Conservation (phyloP, 2,797 vertebrate genomes). For the Sebastes miniatus region DNA sequence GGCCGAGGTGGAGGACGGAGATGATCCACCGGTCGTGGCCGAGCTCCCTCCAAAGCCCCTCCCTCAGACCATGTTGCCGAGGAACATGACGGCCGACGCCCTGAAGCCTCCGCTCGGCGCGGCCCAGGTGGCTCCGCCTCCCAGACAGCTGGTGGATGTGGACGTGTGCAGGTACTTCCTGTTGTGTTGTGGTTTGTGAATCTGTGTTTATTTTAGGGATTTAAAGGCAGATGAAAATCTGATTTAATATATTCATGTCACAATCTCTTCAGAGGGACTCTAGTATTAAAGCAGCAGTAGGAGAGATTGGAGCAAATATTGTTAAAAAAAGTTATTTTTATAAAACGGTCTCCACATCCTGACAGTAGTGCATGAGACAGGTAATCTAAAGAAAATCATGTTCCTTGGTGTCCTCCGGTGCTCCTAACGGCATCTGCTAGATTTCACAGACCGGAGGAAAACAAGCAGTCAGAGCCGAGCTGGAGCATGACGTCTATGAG, state of each 20-base stretch:
- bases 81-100: constrained; percentile 78
- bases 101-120: constrained; percentile 80
- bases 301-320: too few relatives aligned
- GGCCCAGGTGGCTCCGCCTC: constrained; percentile 79
- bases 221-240: background rate
- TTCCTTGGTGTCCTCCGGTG: too few relatives aligned
- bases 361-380: too few relatives aligned
- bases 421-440: too few relatives aligned
- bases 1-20: constrained; percentile 73
- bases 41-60: constrained; percentile 81
- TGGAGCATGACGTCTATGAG: too few relatives aligned
- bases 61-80: constrained; percentile 85
- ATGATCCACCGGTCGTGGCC: constrained; percentile 5
- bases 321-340: too few relatives aligned
- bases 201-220: background rate
- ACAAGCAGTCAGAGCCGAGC: too few relatives aligned
- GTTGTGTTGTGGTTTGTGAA: background rate
- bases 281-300: background rate
- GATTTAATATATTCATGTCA: background rate
- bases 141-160: constrained; percentile 79
- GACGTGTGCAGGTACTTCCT: constrained; percentile 84
- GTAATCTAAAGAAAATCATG: too few relatives aligned
- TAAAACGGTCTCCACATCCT: too few relatives aligned
- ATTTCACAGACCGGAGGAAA: too few relatives aligned
- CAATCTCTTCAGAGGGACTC: background rate